phyloP scores from a whole-genome alignment of 2,113 vertebrate genomes.

The Coptodon bakossiorum region DNA sequence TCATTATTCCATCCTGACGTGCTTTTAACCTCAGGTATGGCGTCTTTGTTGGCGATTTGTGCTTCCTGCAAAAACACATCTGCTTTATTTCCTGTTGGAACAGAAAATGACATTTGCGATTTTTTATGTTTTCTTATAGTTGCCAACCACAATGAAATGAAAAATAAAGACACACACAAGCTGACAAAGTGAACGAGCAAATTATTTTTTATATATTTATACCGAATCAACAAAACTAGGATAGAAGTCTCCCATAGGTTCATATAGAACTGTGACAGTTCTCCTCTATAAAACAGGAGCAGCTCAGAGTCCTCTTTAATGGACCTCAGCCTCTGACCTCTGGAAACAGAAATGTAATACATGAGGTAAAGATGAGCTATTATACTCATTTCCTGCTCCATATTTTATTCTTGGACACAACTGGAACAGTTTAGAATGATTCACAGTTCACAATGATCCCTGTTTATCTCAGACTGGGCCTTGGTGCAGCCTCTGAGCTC shows the following conservation, averaged over 20 bases:
- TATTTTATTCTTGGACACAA: accelerated
- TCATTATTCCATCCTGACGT: background rate
- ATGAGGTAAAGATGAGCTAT: no score
- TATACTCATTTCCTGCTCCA: accelerated
- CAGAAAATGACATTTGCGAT: background rate
- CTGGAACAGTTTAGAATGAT: background rate
- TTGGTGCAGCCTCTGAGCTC: accelerated
- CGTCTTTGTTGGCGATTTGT: background rate
- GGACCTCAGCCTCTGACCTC: no score
- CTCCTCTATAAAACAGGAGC: background rate
- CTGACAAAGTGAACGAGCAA: accelerated
- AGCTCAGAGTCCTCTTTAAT: no score
- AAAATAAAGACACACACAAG: background rate
- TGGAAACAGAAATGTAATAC: no score
- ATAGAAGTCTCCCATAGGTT: background rate
- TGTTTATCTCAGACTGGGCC: background rate
- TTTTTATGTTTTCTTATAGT: background rate
- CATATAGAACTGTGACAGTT: no score
- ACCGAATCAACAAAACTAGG: background rate
- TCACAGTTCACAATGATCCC: accelerated
- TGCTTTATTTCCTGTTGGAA: no score
- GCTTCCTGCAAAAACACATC: no score
- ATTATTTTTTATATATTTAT: background rate
- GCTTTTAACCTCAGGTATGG: background rate
- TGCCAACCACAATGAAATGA: background rate